Conservation (phyloP, 2,888 invertebrate species). For the Coelogynopora nodosa region DNA sequence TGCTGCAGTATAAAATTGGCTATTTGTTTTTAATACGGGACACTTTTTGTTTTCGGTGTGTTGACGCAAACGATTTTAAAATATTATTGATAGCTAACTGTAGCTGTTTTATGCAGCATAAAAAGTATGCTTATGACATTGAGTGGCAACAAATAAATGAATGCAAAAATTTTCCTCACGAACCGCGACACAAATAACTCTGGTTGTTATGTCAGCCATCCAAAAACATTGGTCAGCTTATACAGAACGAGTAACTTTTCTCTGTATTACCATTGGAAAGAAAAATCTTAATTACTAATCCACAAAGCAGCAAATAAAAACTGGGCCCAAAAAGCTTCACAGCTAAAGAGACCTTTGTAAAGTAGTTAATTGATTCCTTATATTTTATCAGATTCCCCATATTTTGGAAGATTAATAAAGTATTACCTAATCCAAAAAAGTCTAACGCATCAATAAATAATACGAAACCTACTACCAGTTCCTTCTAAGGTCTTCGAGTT, state of each 20-base stretch:
- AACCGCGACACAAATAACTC: not conserved
- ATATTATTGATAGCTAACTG: too few relatives aligned
- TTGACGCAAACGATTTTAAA: too few relatives aligned
- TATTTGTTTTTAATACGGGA: too few relatives aligned
- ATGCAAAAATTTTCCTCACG: not conserved
- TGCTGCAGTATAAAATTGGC: too few relatives aligned
- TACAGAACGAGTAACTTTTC: not conserved
- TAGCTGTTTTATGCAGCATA: too few relatives aligned
- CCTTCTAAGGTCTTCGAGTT: constrained; percentile 11
- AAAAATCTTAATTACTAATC: not conserved
- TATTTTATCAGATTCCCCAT: not conserved
- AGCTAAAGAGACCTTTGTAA: not conserved
- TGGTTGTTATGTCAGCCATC: not conserved
- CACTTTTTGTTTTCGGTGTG: too few relatives aligned
- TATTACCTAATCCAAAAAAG: not conserved
- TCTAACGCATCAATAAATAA: not conserved
- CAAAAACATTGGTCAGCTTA: not conserved
- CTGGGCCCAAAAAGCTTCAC: not conserved
- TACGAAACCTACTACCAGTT: not conserved
- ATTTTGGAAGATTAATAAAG: constrained; percentile 16
- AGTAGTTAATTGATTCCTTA: not conserved
- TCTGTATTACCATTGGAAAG: not conserved
- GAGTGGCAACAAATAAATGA: too few relatives aligned
- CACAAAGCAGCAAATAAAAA: not conserved
- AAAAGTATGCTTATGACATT: too few relatives aligned